Conservation (phyloP, 2,797 vertebrate species). For the Notamacropus eugenii region DNA sequence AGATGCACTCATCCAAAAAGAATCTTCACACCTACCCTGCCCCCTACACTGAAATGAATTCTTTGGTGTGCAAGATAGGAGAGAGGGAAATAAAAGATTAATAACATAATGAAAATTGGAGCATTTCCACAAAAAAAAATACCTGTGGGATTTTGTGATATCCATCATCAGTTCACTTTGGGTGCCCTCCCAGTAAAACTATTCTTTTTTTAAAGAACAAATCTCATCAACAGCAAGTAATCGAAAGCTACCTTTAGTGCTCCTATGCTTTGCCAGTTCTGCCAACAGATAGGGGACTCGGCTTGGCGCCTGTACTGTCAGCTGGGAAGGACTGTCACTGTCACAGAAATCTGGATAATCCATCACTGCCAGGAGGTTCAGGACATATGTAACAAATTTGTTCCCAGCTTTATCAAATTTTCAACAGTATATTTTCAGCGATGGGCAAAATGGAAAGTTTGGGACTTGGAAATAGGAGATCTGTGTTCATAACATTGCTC, state of each 20-base stretch:
- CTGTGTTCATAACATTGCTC: background rate
- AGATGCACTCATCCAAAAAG: background rate
- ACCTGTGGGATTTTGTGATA: background rate
- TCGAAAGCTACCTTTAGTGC: accelerated
- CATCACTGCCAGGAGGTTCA: accelerated
- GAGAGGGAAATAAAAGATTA: background rate
- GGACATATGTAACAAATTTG: accelerated
- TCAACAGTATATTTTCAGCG: accelerated
- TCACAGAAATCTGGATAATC: accelerated
- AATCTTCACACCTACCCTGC: background rate
- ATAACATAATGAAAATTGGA: background rate
- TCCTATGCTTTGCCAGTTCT: background rate
- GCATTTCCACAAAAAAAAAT: background rate
- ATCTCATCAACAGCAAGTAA: background rate
- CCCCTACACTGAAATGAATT: background rate
- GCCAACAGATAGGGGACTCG: accelerated
- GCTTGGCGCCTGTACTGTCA: accelerated
- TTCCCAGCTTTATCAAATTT: background rate
- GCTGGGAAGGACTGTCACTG: accelerated
- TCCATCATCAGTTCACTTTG: background rate
- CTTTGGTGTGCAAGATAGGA: background rate
- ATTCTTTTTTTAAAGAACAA: background rate
- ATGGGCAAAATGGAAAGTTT: accelerated
- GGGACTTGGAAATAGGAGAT: background rate
- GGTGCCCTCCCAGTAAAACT: background rate